Evolutionary conservation across 1,140 invertebrate species (phyloP), one percentile per base, ranked within the genome.

Genomic region (Copidosoma floridanum): DNA sequence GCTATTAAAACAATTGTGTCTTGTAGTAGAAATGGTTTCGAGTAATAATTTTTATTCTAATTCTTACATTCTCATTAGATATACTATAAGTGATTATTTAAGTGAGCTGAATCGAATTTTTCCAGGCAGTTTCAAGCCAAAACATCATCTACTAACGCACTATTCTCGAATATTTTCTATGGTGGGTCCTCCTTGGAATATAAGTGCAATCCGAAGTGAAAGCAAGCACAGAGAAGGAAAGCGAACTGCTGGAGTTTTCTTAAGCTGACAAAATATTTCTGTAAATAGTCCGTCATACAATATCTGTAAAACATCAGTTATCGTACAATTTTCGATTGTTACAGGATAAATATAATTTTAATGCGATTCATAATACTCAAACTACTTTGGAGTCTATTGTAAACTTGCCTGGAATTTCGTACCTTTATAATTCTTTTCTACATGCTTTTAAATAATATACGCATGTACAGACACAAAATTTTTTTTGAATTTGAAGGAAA

Each of bases 71-170:
- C 26, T 18, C 4, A 54, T 61, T 26, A 16, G 32, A 16, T 21
- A 27, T 26, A 48, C 37, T 26, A 26, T 61, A 26, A 29, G 32
- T 48, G 14, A 43, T 14, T 62, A 62, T n/a, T 57, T 62, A 51
- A 32, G 18, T 29, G 37, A 14, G 51, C 46, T 62, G 27, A 24
- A 3, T 11, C n/a, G 41, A 51, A 5, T 40, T 41, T 56, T 62
- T 24, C 44, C 52, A 6, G 43, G 43, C 12, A 20, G 6, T 54
- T 40, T 41, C 14, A 54, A 21, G 11, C 52, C 23, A 20, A 54
- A 55, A 27, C 40, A 55, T 43, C 16, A 29, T 21, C 44, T 43
- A 11, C 24, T 44, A n/a, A 6, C 44, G 11, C 40, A 55, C 14
- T 55, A 55, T 55, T 12, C 53, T 43, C 18, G 53, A 29, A 27